phyloP scores from a whole-genome alignment of 2,113 vertebrate genomes.

The Erythrolamprus reginae region DNA sequence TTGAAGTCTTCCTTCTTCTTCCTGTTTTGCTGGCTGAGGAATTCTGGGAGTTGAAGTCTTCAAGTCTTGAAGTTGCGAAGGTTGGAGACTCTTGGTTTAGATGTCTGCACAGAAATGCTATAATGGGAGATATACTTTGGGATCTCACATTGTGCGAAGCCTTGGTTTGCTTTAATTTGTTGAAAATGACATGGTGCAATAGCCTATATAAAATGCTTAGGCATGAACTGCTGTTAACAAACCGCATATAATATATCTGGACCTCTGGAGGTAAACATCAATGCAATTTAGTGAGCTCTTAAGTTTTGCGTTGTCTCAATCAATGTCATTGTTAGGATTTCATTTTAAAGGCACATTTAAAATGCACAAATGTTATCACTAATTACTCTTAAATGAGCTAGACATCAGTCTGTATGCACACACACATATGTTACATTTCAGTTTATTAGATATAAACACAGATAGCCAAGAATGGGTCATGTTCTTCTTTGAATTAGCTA shows the following conservation, averaged over 20 bases:
- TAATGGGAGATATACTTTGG: background rate
- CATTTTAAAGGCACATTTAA: background rate
- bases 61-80: too few species aligned
- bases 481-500: conserved; percentile 24
- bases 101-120: background rate
- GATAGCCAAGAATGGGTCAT: background rate
- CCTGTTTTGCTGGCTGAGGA: too few species aligned
- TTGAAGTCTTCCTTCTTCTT: background rate
- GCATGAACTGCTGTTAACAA: background rate
- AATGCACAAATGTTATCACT: background rate
- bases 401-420: background rate
- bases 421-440: background rate
- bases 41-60: too few species aligned
- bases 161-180: background rate
- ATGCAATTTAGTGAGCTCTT: background rate
- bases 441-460: background rate
- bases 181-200: background rate
- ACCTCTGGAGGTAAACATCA: background rate
- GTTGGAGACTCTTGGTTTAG: too few species aligned
- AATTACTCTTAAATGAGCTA: background rate
- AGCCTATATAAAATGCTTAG: background rate
- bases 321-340: background rate
- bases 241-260: background rate
- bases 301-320: background rate
- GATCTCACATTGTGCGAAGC: background rate